Evolutionary conservation across 2,888 invertebrate genomes (phyloP).

Genomic region (Drosophila recens): DNA sequence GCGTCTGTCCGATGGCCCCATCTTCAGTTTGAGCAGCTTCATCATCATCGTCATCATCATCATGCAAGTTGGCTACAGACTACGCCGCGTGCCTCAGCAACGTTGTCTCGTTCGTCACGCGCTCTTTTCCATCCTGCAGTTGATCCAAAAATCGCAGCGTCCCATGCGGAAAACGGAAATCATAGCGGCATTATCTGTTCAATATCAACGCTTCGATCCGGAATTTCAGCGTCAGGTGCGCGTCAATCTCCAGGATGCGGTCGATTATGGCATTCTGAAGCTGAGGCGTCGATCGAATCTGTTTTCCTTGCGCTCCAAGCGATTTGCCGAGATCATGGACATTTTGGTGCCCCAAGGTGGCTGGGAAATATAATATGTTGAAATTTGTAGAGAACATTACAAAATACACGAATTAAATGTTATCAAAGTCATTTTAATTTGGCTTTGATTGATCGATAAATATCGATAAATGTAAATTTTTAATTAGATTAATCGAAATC

Average conservation of each 20-base stretch:
- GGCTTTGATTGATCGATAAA: not conserved
- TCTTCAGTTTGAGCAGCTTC: not conserved
- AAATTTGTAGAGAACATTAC: not conserved
- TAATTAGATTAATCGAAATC: too few species aligned
- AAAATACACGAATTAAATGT: not conserved
- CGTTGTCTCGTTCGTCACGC: constrained; percentile 33
- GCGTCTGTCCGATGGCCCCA: constrained; percentile 11
- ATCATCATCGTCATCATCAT: not conserved
- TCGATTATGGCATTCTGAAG: constrained; percentile 58
- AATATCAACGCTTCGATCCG: constrained; percentile 51
- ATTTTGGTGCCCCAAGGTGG: constrained; percentile 6
- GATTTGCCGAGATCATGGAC: constrained; percentile 38
- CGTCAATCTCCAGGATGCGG: constrained; percentile 49
- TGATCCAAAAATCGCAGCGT: constrained; percentile 39
- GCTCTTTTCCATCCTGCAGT: constrained; percentile 41
- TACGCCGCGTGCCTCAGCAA: constrained; percentile 32
- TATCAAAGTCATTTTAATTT: too few species aligned
- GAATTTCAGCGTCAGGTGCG: constrained; percentile 62
- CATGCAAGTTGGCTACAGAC: constrained; percentile 36
- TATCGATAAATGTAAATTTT: not conserved
- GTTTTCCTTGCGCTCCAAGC: constrained; percentile 39
- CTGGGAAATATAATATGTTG: not conserved
- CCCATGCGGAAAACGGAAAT: constrained; percentile 53
- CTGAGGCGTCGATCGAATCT: constrained; percentile 31
- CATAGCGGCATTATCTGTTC: constrained; percentile 15